phyloP scores from a whole-genome alignment of 2,113 vertebrate species.

The Malurus cyaneus region DNA sequence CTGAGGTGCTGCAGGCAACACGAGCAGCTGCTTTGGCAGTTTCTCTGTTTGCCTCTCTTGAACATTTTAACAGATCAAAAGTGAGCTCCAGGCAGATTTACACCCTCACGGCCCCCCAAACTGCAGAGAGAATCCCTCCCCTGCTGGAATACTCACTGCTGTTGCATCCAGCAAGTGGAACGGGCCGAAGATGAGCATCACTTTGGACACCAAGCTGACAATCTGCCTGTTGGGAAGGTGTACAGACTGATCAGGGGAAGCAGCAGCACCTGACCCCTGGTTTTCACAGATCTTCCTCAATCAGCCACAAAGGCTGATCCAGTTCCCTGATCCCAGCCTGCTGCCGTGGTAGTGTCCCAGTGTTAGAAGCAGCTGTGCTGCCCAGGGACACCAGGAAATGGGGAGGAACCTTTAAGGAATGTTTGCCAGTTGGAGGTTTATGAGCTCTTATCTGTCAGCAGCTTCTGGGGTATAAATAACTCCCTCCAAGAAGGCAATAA shows the following conservation, averaged over 20 bases:
- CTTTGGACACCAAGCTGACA: slow-evolving; percentile 62
- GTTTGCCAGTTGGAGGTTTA: not conserved
- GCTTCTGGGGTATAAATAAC: not conserved
- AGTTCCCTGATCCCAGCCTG: not conserved
- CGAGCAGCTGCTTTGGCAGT: not conserved
- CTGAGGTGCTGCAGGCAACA: not conserved
- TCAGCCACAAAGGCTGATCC: not conserved
- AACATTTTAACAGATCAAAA: not conserved
- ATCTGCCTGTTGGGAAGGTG: slow-evolving; percentile 62
- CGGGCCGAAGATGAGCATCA: slow-evolving; percentile 63
- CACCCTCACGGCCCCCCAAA: not conserved
- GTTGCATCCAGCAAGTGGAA: slow-evolving; percentile 72
- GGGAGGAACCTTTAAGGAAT: not conserved
- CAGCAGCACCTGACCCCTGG: not conserved
- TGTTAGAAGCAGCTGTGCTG: not conserved
- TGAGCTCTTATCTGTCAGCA: not conserved
- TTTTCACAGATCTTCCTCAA: not conserved
- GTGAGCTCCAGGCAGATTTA: not conserved
- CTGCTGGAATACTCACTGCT: slow-evolving; percentile 65
- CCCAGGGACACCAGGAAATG: not conserved
- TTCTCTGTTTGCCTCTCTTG: not conserved
- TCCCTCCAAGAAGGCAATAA: not conserved
- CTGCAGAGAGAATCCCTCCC: not conserved
- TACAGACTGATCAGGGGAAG: not conserved
- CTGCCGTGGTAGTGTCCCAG: accelerated